Base-by-base conservation (phyloP, 2,888 invertebrate species). In the Thera obeliscata region DNA sequence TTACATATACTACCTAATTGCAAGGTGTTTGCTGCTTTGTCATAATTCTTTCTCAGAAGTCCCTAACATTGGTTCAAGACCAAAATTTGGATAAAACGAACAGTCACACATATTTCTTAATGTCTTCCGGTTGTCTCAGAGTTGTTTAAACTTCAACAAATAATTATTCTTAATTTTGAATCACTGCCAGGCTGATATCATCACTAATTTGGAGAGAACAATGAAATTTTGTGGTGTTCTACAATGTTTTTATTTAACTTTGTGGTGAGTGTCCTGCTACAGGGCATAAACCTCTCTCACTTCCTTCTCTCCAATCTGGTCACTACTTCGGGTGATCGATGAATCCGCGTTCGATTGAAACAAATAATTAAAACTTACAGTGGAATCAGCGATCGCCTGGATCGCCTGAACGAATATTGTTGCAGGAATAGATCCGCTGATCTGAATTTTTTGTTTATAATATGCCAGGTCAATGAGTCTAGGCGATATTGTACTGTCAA, bases 121-220 rank as follows among this genome's bases (percentile, higher is more conserved):
- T 74, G 76, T 61, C 76, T 81, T 81, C 81, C 82, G 79, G 77
- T 74, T 77, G 73, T 74, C 73, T 71, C 68, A 61, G 72, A 70
- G 73, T 75, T 78, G 72, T 78, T 76, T 74, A 73, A 74, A 72
- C 76, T 71, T 75, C 64, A 74, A 73, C 68, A 71, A 70, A 78
- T 80, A 78, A 80, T 83, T 79, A 78, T 79, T 77, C 78, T 74
- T 74, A 72, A 78, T 80, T 83, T 85, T 86, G 83, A 85, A 81
- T 84, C 86, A 83, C 75, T 86, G 83, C 84, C 84, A 85, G 77
- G 82, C 85, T 87, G 86, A 87, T 83, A 81, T 86, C 85, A 86
- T 85, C 85, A 75, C 76, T 83, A 79, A 82, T 83, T 84, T 84
- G 78, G 77, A 76, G 75, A 78, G 80, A 77, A 77, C 73, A 77